These are phyloP conservation scores for Podiceps cristatus DNA, from an alignment of 2,113 vertebrate genomes.

Conservation along the genomic window DNA sequence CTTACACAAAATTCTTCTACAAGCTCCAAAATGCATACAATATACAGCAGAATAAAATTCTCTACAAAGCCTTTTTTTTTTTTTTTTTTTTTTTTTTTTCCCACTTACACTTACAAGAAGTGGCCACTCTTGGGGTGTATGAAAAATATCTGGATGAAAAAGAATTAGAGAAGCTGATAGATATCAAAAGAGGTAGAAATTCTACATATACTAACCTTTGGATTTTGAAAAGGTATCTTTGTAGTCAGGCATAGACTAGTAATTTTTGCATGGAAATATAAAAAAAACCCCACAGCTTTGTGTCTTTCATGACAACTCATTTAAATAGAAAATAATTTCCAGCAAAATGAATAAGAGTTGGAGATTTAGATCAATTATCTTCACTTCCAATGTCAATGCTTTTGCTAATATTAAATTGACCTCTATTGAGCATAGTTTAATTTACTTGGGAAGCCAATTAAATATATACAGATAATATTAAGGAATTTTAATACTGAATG, in stretches of 20 bases:
- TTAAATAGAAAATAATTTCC: not conserved
- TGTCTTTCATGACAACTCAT: not conserved
- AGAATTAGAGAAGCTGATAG: not conserved
- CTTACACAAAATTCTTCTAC: not conserved
- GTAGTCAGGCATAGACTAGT: not conserved
- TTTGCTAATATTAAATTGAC: not conserved
- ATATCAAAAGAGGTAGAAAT: not conserved
- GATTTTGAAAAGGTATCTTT: not conserved
- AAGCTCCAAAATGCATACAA: not conserved
- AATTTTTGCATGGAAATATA: not conserved
- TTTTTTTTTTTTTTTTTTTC: not conserved
- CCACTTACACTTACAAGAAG: not conserved
- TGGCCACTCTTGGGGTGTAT: too few relatives aligned
- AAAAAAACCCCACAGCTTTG: not conserved
- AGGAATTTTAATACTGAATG: not conserved
- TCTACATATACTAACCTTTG: not conserved
- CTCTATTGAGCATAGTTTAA: not conserved
- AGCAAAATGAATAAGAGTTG: not conserved
- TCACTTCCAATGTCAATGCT: not conserved
- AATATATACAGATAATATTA: not conserved
- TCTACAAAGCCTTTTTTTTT: not conserved
- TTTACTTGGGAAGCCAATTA: not conserved
- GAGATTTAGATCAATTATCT: not conserved
- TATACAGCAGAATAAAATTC: not conserved
- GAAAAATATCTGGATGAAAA: not conserved